A percentile compares a stretch with the other conserved stretches of the same genome.
phyloP scores from a whole-genome alignment of 2,113 vertebrate genomes.

The Xiphophorus hellerii region DNA sequence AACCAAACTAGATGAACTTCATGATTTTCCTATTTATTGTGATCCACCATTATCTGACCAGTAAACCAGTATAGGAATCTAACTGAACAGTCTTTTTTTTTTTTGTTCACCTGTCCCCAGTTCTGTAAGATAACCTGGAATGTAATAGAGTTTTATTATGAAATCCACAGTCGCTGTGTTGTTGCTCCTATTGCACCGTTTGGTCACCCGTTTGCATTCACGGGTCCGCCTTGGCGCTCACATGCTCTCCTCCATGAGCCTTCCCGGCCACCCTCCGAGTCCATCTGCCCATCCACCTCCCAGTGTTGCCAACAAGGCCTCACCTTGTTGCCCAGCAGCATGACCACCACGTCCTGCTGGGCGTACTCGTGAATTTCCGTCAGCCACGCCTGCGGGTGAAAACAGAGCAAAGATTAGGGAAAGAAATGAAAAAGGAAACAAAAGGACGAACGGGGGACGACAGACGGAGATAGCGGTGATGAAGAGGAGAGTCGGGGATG shows the following conservation, averaged over 20 bases:
- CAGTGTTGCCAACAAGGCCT: constrained; percentile 45
- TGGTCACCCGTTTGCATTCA: not conserved
- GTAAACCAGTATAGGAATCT: too few species aligned
- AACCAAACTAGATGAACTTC: too few species aligned
- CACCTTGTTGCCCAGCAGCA: constrained; percentile 97
- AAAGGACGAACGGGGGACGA: not conserved
- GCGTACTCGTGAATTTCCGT: constrained; percentile 94
- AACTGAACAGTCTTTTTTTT: too few species aligned
- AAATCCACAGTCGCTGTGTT: too few species aligned
- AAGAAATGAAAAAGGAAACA: not conserved
- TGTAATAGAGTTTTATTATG: too few species aligned
- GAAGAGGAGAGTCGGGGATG: not conserved
- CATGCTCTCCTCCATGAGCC: constrained; percentile 5
- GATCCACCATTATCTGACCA: too few species aligned
- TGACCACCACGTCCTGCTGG: constrained; percentile 93
- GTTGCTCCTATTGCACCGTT: not conserved
- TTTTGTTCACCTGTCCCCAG: too few species aligned
- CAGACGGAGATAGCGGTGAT: not conserved
- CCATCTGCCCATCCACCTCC: constrained; percentile 53
- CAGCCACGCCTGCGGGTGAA: constrained; percentile 88
- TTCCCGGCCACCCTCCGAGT: constrained; percentile 43
- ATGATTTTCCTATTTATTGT: too few species aligned
- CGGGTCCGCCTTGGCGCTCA: not conserved
- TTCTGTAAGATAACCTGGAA: too few species aligned
- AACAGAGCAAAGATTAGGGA: constrained; percentile 7